Conservation (phyloP, 2,113 vertebrate genomes). For the Semicossyphus pulcher region DNA sequence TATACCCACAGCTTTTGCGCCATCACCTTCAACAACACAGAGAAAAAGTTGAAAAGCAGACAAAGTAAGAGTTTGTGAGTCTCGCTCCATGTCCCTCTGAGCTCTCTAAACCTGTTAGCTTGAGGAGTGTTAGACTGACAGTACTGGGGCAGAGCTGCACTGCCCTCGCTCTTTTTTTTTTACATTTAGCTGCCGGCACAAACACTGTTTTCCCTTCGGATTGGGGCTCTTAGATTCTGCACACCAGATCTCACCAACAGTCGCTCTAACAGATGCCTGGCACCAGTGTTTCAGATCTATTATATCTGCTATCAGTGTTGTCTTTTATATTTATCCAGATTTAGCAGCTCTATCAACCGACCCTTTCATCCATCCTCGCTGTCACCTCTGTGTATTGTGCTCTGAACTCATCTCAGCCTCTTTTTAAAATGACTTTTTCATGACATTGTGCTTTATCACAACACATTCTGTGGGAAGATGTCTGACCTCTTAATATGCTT, state of each 20-base stretch:
- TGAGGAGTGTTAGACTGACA: slow-evolving; percentile 57
- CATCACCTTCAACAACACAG: not conserved
- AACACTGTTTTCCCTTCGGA: slow-evolving; percentile 20
- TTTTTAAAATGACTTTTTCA: slow-evolving; percentile 17
- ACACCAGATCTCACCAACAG: slow-evolving; percentile 6
- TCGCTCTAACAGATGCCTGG: slow-evolving; percentile 2
- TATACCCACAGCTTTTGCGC: too few species aligned
- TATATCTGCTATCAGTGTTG: not conserved
- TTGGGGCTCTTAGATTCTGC: slow-evolving; percentile 17
- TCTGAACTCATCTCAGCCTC: not conserved
- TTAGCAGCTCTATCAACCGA: not conserved
- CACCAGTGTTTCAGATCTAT: not conserved
- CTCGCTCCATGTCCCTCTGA: not conserved
- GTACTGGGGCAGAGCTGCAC: slow-evolving; percentile 37
- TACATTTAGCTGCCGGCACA: slow-evolving; percentile 4
- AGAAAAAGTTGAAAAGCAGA: not conserved
- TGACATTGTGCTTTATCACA: slow-evolving; percentile 3
- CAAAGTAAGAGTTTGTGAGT: not conserved
- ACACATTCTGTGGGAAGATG: not conserved
- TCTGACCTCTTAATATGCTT: slow-evolving; percentile 9
- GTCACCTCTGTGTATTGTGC: slow-evolving; percentile 9
- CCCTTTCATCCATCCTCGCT: not conserved
- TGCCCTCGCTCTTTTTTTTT: slow-evolving; percentile 3
- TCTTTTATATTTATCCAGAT: not conserved
- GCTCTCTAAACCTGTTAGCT: slow-evolving; percentile 41